Base-by-base conservation (phyloP, 2,113 vertebrate species). In the Phalacrocorax carbo region DNA sequence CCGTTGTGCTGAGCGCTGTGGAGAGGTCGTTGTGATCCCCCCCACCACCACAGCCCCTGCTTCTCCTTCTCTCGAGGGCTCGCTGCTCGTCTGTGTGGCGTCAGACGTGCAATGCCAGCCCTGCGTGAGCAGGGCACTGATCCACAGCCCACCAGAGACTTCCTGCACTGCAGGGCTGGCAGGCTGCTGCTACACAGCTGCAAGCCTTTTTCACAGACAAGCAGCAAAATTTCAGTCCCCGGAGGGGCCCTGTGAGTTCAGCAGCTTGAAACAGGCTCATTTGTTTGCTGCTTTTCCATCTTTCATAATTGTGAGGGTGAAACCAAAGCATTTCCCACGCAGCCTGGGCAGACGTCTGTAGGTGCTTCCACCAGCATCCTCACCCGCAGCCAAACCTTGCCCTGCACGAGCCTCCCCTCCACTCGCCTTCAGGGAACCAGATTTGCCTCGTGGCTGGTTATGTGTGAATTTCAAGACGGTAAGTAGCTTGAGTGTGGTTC, bases 101-200 rank as follows among this genome's bases (percentile, higher is more conserved):
- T 86, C 71, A 93, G 91, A 86, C 2, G 0, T 49, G 93, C 97
- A 90, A 62, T 66, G 92, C 87, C 96, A 96, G 96, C 97, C 96
- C 95, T 94, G 97, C 86, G 38, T 97, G 97, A 98, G 97, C 95
- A 78, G 95, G 96, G 92, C 87, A 75, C 97, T 97, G 98, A 97
- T 97, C 98, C 98, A 96, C 98, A 98, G 98, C 98, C 97, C 98
- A 98, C 97, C 97, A 94, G 98, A 98, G 97, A 94, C 98, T 98
- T 98, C 98, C 98, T 98, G 98, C 98, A 34, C 98, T 51, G 98
- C 91, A n/a, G 99, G 98, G 98, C 98, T 97, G 97, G 98, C 98
- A 98, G 98, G 98, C 98, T 98, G 98, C 98, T 98, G 97, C 98
- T 98, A 98, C 98, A 98, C 98, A 98, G 98, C 99, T 99, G 98